These are phyloP conservation scores for Morus bassanus DNA, from an alignment of 2,797 vertebrate genomes.

Conservation along the genomic window DNA sequence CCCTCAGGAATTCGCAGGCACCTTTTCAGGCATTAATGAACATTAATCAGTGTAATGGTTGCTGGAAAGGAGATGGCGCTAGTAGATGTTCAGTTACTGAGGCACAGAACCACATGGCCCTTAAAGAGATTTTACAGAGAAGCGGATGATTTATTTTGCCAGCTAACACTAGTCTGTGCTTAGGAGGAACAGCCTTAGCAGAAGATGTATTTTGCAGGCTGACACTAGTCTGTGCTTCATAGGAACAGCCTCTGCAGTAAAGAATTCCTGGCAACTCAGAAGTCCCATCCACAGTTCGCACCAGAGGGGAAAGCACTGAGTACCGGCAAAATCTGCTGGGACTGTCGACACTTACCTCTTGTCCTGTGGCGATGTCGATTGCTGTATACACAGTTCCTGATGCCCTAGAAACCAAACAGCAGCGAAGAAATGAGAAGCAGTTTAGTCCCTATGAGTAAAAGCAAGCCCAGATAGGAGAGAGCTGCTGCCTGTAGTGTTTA, in stretches of 20 bases:
- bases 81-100: neutral
- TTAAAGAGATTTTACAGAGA: neutral
- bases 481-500: neutral
- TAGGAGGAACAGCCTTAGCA: neutral
- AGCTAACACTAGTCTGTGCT: neutral
- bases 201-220: neutral
- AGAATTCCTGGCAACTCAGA: neutral
- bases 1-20: neutral
- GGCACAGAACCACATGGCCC: neutral
- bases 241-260: neutral
- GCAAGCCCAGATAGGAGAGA: neutral
- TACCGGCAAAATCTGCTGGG: neutral
- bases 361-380: constrained; percentile 95
- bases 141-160: neutral
- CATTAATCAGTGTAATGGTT: neutral
- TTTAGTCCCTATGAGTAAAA: neutral
- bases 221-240: neutral
- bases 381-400: constrained; percentile 98
- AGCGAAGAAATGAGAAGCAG: neutral
- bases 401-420: constrained; percentile 79
- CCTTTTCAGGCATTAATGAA: neutral
- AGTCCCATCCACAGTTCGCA: neutral
- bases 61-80: neutral
- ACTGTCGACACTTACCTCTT: constrained; percentile 81
- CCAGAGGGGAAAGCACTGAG: neutral